Percentiles rank a stretch among this genome's conserved stretches.
These are phyloP conservation scores for Ladona fulva DNA, from an alignment of 1,140 invertebrate species.

Conservation along the genomic window DNA sequence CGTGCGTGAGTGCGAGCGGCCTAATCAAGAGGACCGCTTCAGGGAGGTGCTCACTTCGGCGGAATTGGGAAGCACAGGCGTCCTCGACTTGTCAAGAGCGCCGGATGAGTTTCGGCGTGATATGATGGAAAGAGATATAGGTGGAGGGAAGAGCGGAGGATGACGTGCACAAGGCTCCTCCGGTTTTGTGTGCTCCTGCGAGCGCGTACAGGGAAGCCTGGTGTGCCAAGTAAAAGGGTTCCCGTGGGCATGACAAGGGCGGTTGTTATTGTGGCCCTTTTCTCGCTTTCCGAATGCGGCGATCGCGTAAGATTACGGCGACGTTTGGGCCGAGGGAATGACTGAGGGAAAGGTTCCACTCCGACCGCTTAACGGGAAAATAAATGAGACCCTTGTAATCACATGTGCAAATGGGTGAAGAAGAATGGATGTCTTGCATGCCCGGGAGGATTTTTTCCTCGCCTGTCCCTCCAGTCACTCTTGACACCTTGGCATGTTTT, in stretches of 20 bases:
- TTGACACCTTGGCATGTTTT: too few species aligned
- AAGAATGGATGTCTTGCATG: too few species aligned
- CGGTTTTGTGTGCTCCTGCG: background rate
- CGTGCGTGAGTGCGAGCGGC: background rate
- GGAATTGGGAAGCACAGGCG: too few species aligned
- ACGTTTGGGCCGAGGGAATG: conserved; percentile 11
- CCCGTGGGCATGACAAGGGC: background rate
- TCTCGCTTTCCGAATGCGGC: background rate
- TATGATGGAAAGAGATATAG: background rate
- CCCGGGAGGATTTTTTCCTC: too few species aligned
- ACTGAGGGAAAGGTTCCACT: background rate
- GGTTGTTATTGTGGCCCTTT: background rate
- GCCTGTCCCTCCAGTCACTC: too few species aligned
- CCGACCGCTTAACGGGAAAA: too few species aligned
- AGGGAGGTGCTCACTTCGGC: background rate
- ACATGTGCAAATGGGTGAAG: too few species aligned
- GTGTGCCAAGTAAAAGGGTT: background rate
- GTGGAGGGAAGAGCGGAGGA: background rate
- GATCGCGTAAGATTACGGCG: background rate
- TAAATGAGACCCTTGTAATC: too few species aligned
- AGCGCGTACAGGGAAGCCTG: background rate
- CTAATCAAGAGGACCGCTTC: background rate
- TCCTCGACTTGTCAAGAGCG: background rate
- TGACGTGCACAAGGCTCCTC: too few species aligned
- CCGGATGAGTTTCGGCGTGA: background rate